These are phyloP conservation scores for Cheilosia impressa DNA, from an alignment of 2,888 invertebrate species.

Conservation along the genomic window DNA sequence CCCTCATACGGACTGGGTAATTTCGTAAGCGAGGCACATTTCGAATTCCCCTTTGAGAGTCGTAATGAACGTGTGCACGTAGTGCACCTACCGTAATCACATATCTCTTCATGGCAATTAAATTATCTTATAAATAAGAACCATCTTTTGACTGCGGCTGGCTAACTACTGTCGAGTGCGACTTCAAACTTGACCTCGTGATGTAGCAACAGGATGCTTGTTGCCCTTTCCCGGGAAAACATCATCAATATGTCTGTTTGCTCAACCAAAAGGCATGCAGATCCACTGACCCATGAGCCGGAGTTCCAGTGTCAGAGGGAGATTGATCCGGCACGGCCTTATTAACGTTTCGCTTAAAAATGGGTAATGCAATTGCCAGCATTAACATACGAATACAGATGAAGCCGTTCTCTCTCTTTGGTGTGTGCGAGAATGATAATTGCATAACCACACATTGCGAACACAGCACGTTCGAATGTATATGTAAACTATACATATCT, in stretches of 20 bases:
- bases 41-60: conserved; percentile 40
- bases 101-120: conserved; percentile 59
- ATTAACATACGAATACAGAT: background rate
- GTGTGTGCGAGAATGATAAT: conserved; percentile 37
- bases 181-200: conserved; percentile 4
- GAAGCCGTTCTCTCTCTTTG: background rate
- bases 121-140: conserved; percentile 50
- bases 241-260: conserved; percentile 4
- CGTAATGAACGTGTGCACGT: conserved; percentile 38
- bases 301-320: conserved; percentile 9
- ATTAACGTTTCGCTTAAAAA: conserved; percentile 42
- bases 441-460: conserved; percentile 47
- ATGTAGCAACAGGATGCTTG: background rate
- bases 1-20: background rate
- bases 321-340: conserved; percentile 29
- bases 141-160: background rate
- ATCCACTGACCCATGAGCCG: conserved; percentile 10
- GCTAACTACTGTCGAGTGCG: background rate
- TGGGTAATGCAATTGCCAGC: conserved; percentile 30
- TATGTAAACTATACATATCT: conserved; percentile 25
- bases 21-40: conserved; percentile 28
- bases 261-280: conserved; percentile 6
- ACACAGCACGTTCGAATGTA: conserved; percentile 31
- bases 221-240: background rate
- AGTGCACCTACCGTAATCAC: conserved; percentile 30